Conservation (phyloP, 1,140 invertebrate genomes). For the Tribolium madens region DNA sequence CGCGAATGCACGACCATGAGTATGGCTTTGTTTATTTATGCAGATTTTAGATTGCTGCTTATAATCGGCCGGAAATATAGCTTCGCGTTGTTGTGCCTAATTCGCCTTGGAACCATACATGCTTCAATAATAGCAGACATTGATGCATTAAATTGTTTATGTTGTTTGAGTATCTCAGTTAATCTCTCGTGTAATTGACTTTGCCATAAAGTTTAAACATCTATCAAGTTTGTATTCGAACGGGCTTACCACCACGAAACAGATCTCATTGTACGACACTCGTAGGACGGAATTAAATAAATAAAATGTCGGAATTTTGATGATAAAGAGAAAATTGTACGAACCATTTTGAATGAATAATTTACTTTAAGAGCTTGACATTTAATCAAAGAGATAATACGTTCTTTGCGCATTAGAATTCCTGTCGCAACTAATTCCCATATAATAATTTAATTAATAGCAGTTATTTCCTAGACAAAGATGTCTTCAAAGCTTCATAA, state of each 20-base stretch:
- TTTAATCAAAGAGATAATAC: constrained; percentile 38
- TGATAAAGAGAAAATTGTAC: constrained; percentile 15
- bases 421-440: constrained; percentile 31
- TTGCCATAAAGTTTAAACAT: constrained; percentile 38
- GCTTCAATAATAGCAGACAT: constrained; percentile 30
- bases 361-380: constrained; percentile 22
- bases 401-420: constrained; percentile 28
- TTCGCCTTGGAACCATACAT: constrained; percentile 9
- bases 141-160: constrained; percentile 39
- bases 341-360: constrained; percentile 23
- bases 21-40: constrained; percentile 10
- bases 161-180: constrained; percentile 34
- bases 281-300: constrained; percentile 17
- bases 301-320: constrained; percentile 7
- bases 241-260: constrained; percentile 12
- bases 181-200: constrained; percentile 38
- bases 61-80: constrained; percentile 5
- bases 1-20: neutral
- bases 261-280: neutral
- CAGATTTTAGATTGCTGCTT: constrained; percentile 14
- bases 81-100: constrained; percentile 27
- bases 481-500: constrained; percentile 4
- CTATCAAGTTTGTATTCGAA: constrained; percentile 26
- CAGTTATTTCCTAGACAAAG: constrained; percentile 30
- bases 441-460: constrained; percentile 40